These are phyloP conservation scores for Lerista edwardsae DNA, from an alignment of 2,797 vertebrate genomes.

Conservation along the genomic window DNA sequence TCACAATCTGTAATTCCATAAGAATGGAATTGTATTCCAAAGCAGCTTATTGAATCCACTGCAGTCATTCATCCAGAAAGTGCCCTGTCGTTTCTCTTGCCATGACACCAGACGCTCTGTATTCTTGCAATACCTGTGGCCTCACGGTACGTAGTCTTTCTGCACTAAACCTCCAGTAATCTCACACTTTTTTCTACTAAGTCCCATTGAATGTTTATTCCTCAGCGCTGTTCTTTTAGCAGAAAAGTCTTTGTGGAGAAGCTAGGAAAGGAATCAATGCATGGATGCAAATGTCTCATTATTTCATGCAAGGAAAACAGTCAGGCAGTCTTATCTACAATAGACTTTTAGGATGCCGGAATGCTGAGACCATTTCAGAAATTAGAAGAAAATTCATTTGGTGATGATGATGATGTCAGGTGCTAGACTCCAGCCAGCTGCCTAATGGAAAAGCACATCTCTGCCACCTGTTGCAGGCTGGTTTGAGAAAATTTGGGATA, in stretches of 20 bases:
- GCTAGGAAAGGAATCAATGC: not conserved
- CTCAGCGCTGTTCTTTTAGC: not conserved
- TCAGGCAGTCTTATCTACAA: not conserved
- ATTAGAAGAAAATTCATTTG: too few relatives aligned
- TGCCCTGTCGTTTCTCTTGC: not conserved
- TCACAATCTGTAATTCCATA: not conserved
- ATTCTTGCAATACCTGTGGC: not conserved
- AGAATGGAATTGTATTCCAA: not conserved
- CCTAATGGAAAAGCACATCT: too few relatives aligned
- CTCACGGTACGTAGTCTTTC: not conserved
- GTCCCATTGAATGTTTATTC: not conserved
- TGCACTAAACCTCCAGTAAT: not conserved
- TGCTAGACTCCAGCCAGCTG: too few relatives aligned
- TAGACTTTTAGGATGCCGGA: too few relatives aligned
- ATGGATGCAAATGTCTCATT: not conserved
- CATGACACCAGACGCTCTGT: not conserved
- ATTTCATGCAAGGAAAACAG: not conserved
- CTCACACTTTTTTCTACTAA: not conserved
- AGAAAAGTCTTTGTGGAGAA: not conserved
- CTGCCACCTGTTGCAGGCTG: too few relatives aligned
- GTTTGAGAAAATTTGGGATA: too few relatives aligned
- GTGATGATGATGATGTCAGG: too few relatives aligned
- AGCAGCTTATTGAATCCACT: not conserved
- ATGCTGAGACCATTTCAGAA: too few relatives aligned
- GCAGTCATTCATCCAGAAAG: not conserved